Evolutionary conservation across 2,113 vertebrate species (phyloP).

Genomic region (Rhynchomys soricoides): DNA sequence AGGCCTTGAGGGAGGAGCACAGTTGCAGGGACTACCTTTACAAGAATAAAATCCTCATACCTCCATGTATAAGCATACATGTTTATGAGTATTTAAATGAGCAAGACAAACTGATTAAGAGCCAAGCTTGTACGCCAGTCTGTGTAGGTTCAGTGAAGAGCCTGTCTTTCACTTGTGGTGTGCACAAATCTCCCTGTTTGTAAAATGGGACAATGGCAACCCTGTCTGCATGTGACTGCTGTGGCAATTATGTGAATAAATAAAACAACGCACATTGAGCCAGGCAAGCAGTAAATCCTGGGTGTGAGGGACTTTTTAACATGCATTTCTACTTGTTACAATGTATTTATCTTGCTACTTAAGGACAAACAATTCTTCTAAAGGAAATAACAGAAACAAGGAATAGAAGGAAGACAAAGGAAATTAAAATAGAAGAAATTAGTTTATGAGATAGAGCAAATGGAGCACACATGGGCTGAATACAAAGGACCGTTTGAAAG

Average conservation of each 20-base stretch:
- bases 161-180: background rate
- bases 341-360: constrained; percentile 9
- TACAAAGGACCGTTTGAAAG: background rate
- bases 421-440: background rate
- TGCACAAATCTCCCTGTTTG: background rate
- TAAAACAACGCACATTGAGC: background rate
- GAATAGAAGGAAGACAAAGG: background rate
- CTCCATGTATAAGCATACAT: background rate
- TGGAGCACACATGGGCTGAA: background rate
- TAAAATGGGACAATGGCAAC: background rate
- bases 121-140: background rate
- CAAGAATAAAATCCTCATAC: background rate
- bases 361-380: background rate
- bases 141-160: background rate
- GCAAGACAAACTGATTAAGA: background rate
- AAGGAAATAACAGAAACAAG: constrained; percentile 23
- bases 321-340: background rate
- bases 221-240: background rate
- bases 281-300: background rate
- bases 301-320: background rate
- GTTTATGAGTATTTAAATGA: background rate
- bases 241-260: background rate
- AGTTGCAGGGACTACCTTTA: background rate
- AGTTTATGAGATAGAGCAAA: background rate
- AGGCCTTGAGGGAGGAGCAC: background rate